Conservation (phyloP, 2,113 vertebrate genomes). For the Muntiacus reevesi region DNA sequence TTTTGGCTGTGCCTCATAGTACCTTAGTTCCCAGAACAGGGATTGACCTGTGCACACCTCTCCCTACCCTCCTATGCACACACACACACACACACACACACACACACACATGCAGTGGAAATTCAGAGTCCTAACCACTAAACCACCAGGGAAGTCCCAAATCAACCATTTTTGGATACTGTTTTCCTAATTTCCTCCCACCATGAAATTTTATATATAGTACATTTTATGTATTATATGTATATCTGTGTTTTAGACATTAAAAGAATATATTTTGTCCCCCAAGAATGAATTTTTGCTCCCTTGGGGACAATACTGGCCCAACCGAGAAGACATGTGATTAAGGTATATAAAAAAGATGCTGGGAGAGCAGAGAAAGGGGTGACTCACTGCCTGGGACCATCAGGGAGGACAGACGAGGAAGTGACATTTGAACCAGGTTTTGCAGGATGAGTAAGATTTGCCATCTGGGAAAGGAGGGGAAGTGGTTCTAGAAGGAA, state of each 20-base stretch:
- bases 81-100: background rate
- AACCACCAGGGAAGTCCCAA: background rate
- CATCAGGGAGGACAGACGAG: background rate
- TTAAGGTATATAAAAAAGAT: background rate
- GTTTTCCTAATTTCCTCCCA: background rate
- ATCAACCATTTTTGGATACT: background rate
- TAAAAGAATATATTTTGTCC: background rate
- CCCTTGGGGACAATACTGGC: background rate
- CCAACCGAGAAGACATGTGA: background rate
- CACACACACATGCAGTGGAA: background rate
- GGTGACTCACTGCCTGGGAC: background rate
- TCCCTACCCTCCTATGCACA: background rate
- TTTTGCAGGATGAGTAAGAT: background rate
- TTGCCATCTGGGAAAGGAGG: background rate
- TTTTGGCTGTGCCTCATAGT: background rate
- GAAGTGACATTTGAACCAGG: background rate
- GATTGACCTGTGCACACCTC: background rate
- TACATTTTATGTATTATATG: background rate
- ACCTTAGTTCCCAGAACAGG: background rate
- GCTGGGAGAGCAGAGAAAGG: background rate
- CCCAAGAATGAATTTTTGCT: background rate
- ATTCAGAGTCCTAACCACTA: background rate
- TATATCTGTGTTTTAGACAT: background rate
- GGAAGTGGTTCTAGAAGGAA: background rate
- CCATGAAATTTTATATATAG: background rate